Evolutionary conservation across 2,113 vertebrate species (phyloP).

Genomic region (Sebastes schlegelii): DNA sequence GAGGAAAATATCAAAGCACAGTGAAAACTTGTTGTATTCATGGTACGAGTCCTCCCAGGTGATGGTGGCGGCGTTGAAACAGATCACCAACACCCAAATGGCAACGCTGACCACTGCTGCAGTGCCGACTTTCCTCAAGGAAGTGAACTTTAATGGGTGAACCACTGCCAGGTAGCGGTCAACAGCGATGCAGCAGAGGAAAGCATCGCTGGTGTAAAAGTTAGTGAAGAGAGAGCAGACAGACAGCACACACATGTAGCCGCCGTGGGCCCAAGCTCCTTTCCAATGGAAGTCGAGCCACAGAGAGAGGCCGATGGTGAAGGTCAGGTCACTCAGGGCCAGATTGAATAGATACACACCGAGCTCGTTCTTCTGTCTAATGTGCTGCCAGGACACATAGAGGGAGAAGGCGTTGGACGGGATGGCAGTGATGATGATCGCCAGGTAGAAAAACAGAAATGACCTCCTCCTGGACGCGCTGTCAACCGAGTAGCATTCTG

Average conservation of each 20-base stretch:
- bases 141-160: conserved; percentile 85
- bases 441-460: conserved; percentile 85
- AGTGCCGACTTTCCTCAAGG: conserved; percentile 83
- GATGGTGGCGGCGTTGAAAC: conserved; percentile 84
- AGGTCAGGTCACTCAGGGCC: conserved; percentile 89
- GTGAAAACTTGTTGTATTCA: not conserved
- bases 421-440: conserved; percentile 84
- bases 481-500: conserved; percentile 74
- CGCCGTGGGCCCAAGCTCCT: conserved; percentile 83
- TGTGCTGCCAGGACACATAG: conserved; percentile 86
- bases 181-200: conserved; percentile 91
- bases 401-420: conserved; percentile 88
- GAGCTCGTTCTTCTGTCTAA: conserved; percentile 88
- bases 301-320: conserved; percentile 83
- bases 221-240: conserved; percentile 86
- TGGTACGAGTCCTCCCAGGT: conserved; percentile 72
- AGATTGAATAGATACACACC: conserved; percentile 91
- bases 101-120: conserved; percentile 76
- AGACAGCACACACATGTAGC: conserved; percentile 70
- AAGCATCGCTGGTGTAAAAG: conserved; percentile 88
- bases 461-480: not conserved
- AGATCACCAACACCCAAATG: conserved; percentile 85
- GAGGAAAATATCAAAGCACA: conserved; percentile 88
- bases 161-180: conserved; percentile 90
- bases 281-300: conserved; percentile 88